Evolutionary conservation across 2,888 invertebrate genomes (phyloP), one percentile per base, ranked within the genome.

Genomic region (Dolomedes plantarius): DNA sequence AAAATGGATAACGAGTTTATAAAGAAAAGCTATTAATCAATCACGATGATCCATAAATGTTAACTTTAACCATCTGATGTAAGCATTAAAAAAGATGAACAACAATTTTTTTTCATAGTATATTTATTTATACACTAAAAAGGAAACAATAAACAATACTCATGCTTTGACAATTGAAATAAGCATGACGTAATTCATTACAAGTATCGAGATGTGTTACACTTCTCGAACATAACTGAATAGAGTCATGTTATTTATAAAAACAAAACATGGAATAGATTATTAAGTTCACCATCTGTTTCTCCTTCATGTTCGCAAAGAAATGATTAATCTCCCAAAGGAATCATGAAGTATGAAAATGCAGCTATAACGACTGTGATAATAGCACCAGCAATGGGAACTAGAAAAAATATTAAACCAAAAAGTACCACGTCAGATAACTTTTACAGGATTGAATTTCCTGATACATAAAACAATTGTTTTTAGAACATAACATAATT

Each of bases 331-430:
- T 56, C 56, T 6, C 5, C 2, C 56, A 56, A 23, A 1, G 75
- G 50, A 32, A 31, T 27, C 13, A 81, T 36, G 36, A 81, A 71
- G 36, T 76, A 80, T 41, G 86, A 75, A 62, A 76, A 31, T 39
- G 73, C 29, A 32, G 69, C 68, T 13, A 79, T 36, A 27, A 71
- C 36, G 31, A 77, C 19, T 36, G 80, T 65, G 0, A 71, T 32
- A 19, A 67, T 76, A 65, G 75, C 77, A 62, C 86, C 81, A 72
- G 65, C 72, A 72, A 86, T 46, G 29, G 86, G 86, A 86, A 76
- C 86, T 86, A 62, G n/a, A n/a, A n/a, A n/a, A n/a, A n/a, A n/a
- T n/a, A n/a, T n/a, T n/a, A n/a, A n/a, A n/a, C n/a, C n/a, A n/a
- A n/a, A n/a, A n/a, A n/a, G n/a, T n/a, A n/a, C n/a, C n/a, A n/a